Evolutionary conservation across 2,888 invertebrate genomes (phyloP).

Genomic region (Lepidocyrtinus sp.): DNA sequence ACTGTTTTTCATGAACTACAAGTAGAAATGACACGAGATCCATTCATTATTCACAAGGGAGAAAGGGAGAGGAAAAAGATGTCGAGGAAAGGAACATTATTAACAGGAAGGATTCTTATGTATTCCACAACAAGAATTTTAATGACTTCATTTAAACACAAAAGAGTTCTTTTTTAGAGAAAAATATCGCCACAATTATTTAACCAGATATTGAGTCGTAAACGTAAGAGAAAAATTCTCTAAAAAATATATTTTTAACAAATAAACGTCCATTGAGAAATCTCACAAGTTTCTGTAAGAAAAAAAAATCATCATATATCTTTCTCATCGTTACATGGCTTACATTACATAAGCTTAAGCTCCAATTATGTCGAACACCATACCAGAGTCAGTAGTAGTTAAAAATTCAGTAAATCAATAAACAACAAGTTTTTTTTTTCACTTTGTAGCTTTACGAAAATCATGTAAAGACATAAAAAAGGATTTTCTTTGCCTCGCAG

Average conservation of each 20-base stretch:
- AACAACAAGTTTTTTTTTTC: slow-evolving; percentile 51
- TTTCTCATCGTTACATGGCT: no score
- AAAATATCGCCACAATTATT: slow-evolving; percentile 13
- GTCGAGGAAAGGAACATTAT: slow-evolving; percentile 39
- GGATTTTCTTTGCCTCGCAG: no score
- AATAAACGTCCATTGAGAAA: not conserved
- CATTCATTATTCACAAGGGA: slow-evolving; percentile 53
- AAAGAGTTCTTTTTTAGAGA: slow-evolving; percentile 30
- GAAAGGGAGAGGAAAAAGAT: slow-evolving; percentile 23
- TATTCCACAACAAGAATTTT: slow-evolving; percentile 48
- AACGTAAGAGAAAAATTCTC: slow-evolving; percentile 3
- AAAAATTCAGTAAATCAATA: slow-evolving; percentile 70
- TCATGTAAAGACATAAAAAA: no score
- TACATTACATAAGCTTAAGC: not conserved
- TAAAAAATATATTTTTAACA: not conserved
- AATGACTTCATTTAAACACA: slow-evolving; percentile 58
- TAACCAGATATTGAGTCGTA: not conserved
- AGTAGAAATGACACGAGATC: slow-evolving; percentile 56
- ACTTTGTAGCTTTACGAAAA: no score
- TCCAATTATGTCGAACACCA: slow-evolving; percentile 17
- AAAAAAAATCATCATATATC: not conserved
- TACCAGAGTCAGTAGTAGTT: slow-evolving; percentile 61
- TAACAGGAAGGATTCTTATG: slow-evolving; percentile 1
- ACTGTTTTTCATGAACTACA: slow-evolving; percentile 59
- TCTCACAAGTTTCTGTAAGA: slow-evolving; percentile 13